phyloP scores from a whole-genome alignment of 2,113 vertebrate species.

The Acrocephalus arundinaceus region DNA sequence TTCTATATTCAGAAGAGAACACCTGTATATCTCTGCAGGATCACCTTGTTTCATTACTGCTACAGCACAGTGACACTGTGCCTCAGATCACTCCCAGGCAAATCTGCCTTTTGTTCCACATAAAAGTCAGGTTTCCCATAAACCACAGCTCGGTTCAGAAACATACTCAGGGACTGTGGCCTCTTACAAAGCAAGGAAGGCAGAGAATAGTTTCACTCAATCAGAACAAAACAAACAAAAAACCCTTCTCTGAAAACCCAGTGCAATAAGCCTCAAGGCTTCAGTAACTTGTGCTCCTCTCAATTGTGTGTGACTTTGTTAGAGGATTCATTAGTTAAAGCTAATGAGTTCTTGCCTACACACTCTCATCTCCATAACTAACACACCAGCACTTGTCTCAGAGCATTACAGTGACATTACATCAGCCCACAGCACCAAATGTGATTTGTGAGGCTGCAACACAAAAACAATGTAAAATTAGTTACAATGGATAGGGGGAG shows the following conservation, averaged over 20 bases:
- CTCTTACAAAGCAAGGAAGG: not conserved
- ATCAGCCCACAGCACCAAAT: not conserved
- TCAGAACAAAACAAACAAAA: not conserved
- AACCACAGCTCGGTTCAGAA: not conserved
- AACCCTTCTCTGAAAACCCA: not conserved
- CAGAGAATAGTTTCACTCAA: not conserved
- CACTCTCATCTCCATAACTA: not conserved
- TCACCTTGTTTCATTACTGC: not conserved
- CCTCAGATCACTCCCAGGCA: not conserved
- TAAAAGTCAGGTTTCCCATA: not conserved
- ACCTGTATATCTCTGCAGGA: not conserved
- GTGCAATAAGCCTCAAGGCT: not conserved
- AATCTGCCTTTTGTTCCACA: not conserved
- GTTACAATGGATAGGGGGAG: not conserved
- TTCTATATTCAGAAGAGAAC: not conserved
- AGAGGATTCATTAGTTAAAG: constrained; percentile 4
- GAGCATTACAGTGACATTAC: not conserved
- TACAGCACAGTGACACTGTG: not conserved
- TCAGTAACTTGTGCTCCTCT: not conserved
- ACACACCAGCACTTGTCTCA: not conserved
- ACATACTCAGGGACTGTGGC: not conserved
- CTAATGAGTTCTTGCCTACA: constrained; percentile 6
- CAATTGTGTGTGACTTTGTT: not conserved
- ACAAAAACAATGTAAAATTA: not conserved
- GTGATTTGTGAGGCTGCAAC: constrained; percentile 3